Evolutionary conservation across 2,797 vertebrate species (phyloP).

Genomic region (Scyliorhinus canicula): DNA sequence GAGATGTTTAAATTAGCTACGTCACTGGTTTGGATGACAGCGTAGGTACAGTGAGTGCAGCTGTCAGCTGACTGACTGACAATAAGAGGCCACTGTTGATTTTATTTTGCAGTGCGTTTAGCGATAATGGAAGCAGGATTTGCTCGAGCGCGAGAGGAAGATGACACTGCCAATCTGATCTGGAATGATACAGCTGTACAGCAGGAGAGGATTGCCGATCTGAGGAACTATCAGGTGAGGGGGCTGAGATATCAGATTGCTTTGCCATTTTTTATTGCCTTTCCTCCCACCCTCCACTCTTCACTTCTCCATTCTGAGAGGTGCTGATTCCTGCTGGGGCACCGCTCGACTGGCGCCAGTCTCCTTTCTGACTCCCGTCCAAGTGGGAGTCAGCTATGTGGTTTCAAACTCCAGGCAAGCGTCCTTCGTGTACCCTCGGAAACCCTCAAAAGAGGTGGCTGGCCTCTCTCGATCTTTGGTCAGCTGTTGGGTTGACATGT

Average conservation of each 20-base stretch:
- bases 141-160: constrained; percentile 82
- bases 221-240: constrained; percentile 90
- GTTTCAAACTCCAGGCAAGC: neutral
- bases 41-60: neutral
- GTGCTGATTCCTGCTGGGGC: neutral
- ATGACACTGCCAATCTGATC: constrained; percentile 94
- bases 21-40: neutral
- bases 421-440: no score
- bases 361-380: no score
- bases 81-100: neutral
- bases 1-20: neutral
- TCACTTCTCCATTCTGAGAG: neutral
- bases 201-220: constrained; percentile 93
- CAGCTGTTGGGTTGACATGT: no score
- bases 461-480: no score
- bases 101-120: constrained; percentile 69
- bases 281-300: neutral
- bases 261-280: neutral
- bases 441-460: neutral
- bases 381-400: neutral
- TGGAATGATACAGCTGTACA: constrained; percentile 95
- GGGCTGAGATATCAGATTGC: no score
- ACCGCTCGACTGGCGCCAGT: neutral
- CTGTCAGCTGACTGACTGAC: neutral
- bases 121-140: constrained; percentile 83